Base-by-base conservation (phyloP, 2,888 invertebrate genomes). In the Coelogynopora nodosa region DNA sequence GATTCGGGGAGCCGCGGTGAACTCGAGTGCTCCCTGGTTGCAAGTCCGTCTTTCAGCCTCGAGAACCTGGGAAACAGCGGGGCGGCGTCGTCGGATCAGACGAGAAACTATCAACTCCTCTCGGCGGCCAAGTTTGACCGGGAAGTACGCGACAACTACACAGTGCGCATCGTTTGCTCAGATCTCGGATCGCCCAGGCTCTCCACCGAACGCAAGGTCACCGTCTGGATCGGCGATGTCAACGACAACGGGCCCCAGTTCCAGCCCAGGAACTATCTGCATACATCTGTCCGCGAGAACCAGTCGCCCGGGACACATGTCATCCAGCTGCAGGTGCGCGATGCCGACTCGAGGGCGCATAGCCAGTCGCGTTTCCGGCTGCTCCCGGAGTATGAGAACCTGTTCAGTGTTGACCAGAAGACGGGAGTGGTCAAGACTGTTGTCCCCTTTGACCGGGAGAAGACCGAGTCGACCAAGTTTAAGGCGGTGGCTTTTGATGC, bases 161-260 rank as follows among this genome's bases (percentile, higher is more conserved):
- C 67, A 67, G 29, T 85, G 2, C 67, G 30, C 18, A 85, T 85
- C 28, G 74, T 85, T 1, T 85, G 85, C 67, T 28, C 27, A 67
- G 85, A 85, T 27, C 28, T 67, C 28, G 85, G 85, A 0, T 23
- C 74, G 5, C 85, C 85, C 0, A 27, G 31, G n/a, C 30, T 49
- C 2, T 28, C 85, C 13, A 67, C 85, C 13, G 30, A 67, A 29
- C 0, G 27, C 2, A 29, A 28, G 1, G 27, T 85, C 0, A 26
- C 28, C 27, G 30, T 85, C 27, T 67, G 67, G 67, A 67, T 85
- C 28, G 74, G 74, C 67, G 85, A 85, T 27, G 85, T 67, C 23
- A 85, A 85, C 30, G 85, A 85, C 27, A 85, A 85, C 67, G 67
- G 67, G 26, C 85, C 85, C 0, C 0, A 28, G n/a, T 85, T 85